Evolutionary conservation across 2,888 invertebrate species (phyloP).

Genomic region (Kuschelorhynchus macadamiae): DNA sequence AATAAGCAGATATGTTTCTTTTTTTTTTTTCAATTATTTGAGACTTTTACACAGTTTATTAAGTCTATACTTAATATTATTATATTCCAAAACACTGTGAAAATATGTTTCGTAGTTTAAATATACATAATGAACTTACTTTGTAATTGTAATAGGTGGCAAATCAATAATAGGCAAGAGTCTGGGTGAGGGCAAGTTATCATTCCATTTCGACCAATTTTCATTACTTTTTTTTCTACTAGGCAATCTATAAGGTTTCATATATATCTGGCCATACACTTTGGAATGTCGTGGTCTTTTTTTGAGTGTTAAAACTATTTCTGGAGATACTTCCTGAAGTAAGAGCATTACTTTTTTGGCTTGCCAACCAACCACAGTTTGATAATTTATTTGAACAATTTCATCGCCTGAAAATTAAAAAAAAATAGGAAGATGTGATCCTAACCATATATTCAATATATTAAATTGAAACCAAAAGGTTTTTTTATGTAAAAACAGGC

Average conservation of each 20-base stretch:
- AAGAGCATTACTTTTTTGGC: constrained; percentile 82
- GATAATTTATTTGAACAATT: constrained; percentile 88
- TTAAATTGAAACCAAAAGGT: no score
- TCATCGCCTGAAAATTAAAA: constrained; percentile 78
- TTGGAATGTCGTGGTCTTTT: constrained; percentile 87
- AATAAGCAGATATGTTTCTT: no score
- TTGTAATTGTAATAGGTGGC: constrained; percentile 72
- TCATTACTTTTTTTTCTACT: constrained; percentile 77
- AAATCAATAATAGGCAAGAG: constrained; percentile 75
- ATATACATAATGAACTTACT: constrained; percentile 67
- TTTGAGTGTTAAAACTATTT: constrained; percentile 85
- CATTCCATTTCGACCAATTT: constrained; percentile 77
- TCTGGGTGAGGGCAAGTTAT: constrained; percentile 78
- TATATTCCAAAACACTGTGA: no score
- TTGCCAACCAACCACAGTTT: constrained; percentile 86
- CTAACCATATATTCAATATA: no score
- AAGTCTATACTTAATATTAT: no score
- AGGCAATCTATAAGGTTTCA: constrained; percentile 80
- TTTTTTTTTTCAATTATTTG: no score
- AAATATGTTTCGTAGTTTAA: no score
- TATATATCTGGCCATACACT: constrained; percentile 82
- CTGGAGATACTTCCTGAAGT: constrained; percentile 83
- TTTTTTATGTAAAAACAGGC: no score
- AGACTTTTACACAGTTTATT: no score
- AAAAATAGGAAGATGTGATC: no score